These are phyloP conservation scores for Craseonycteris thonglongyai DNA, from an alignment of 2,113 vertebrate genomes.

Conservation along the genomic window DNA sequence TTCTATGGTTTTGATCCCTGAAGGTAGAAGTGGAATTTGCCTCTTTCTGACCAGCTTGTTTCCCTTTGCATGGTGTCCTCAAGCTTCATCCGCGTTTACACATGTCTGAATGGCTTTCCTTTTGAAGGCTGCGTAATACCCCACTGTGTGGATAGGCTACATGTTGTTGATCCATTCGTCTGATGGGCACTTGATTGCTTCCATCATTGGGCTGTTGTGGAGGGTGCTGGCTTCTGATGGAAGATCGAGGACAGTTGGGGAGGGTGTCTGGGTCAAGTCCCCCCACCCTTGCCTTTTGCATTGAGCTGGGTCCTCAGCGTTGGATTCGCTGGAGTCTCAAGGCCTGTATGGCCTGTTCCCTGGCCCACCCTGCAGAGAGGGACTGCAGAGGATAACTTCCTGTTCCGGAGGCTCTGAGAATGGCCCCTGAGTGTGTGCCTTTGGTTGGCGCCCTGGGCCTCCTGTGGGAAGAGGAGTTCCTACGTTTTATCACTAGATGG, in stretches of 20 bases:
- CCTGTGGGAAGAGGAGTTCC: background rate
- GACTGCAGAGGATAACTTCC: background rate
- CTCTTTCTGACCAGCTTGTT: background rate
- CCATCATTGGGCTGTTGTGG: background rate
- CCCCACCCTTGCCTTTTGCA: background rate
- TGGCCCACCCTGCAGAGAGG: background rate
- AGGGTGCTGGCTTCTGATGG: background rate
- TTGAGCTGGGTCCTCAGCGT: background rate
- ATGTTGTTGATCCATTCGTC: background rate
- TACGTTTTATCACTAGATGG: constrained; percentile 12
- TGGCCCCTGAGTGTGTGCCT: accelerated
- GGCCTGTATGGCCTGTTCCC: background rate
- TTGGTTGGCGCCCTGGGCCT: no score
- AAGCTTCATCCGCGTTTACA: accelerated
- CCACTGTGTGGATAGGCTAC: background rate
- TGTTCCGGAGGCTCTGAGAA: background rate
- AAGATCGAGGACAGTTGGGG: background rate
- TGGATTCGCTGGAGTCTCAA: background rate
- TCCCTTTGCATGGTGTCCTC: background rate
- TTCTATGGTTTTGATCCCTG: background rate
- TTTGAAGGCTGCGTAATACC: background rate
- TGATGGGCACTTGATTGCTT: background rate
- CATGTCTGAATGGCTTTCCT: background rate
- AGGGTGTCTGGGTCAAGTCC: background rate
- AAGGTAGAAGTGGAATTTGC: background rate